phyloP scores from a whole-genome alignment of 2,797 vertebrate species.

The Mormyrus hasselquistii region DNA sequence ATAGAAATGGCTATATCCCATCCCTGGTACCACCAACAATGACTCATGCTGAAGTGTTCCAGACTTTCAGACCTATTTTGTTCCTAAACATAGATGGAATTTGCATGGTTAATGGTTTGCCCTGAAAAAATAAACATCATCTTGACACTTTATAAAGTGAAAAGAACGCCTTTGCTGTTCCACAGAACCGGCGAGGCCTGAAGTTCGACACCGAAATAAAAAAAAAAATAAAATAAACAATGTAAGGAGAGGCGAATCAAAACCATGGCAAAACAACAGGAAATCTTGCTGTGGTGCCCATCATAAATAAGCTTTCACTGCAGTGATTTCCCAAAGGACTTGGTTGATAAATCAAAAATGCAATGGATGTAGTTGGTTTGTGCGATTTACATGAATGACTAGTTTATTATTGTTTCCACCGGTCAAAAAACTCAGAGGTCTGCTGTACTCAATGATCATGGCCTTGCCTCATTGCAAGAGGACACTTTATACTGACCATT shows the following conservation, averaged over 20 bases:
- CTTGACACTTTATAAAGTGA: neutral
- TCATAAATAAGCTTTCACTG: neutral
- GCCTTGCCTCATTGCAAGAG: neutral
- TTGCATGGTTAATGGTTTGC: neutral
- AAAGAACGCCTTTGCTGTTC: neutral
- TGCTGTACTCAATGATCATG: neutral
- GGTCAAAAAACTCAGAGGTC: neutral
- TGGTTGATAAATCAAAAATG: neutral
- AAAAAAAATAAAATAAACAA: neutral
- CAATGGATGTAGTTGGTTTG: neutral
- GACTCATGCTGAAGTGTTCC: neutral
- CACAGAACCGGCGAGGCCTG: neutral
- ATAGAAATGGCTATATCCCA: neutral
- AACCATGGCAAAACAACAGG: neutral
- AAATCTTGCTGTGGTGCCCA: neutral
- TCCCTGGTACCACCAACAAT: neutral
- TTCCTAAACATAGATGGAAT: neutral
- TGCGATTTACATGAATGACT: neutral
- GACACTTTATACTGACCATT: neutral
- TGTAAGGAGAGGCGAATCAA: neutral
- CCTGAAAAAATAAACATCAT: neutral
- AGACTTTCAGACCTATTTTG: neutral
- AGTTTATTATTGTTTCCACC: neutral
- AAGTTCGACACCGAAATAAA: neutral
- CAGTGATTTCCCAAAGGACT: conserved; percentile 7